Base-by-base conservation (phyloP, 2,113 vertebrate species). In the Trematomus loennbergii region DNA sequence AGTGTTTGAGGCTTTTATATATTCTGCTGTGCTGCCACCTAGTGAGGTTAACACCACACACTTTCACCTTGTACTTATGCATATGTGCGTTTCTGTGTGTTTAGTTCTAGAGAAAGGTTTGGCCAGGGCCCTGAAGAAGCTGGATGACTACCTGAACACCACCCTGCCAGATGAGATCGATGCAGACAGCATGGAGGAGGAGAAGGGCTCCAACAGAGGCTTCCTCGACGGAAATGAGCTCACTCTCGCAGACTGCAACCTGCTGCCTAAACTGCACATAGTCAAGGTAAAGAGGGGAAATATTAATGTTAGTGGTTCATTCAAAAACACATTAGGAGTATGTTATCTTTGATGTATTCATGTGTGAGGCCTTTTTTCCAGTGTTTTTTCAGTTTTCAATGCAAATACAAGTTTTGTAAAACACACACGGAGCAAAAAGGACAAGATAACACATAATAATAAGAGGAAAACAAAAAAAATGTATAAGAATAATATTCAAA, bases 201-300 rank as follows among this genome's bases (percentile, higher is more conserved):
- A 97, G 82, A 97, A 95, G 72, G 84, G 85, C 15, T 99, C 98
- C 45, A 95, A 72, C 75, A 95, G 98, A 79, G 91, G 91, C 88
- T 99, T 99, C 93, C 93, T 99, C 78, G 98, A 99, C 13, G 98
- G 98, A 25, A 96, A 97, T 1, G 96, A 99, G 63, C 91, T 99
- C 77, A 97, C 98, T 0, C 95, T 99, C 48, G 97, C 98, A 0
- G 98, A 99, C 94, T 99, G 98, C 92, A 99, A 99, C 88, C 97
- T 99, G 78, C 94, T 99, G 88, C 98, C 98, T 68, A 99, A 99
- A 89, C 97, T 99, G 61, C 98, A 99, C 2, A 98, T 99, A 89
- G 96, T 99, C 84, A 98, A 99, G 97, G 98, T 99, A 89, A 94
- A 84, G 17, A 92, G 75, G 4, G 29, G 10, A 20, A 75, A 40